Percentiles rank a stretch among this genome's conserved stretches.
These are phyloP conservation scores for Reinhardtius hippoglossoides DNA, from an alignment of 2,113 vertebrate genomes.

Conservation along the genomic window DNA sequence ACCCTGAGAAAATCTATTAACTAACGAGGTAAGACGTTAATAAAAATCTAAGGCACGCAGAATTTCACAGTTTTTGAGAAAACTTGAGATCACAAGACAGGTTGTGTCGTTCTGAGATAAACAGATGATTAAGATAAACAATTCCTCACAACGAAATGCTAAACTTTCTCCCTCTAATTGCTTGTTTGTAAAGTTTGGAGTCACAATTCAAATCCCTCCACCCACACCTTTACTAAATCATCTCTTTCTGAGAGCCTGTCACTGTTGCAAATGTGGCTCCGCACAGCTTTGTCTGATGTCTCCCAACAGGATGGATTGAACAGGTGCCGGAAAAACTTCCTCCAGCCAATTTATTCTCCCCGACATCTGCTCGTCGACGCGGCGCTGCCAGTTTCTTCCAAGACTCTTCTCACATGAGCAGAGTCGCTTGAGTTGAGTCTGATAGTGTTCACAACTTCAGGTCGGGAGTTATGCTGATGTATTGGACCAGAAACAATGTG, in stretches of 20 bases:
- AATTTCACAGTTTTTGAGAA: not conserved
- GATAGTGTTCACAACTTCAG: no score
- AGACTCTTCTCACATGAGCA: constrained; percentile 45
- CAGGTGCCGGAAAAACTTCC: constrained; percentile 68
- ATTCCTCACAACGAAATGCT: no score
- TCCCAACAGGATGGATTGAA: constrained; percentile 57
- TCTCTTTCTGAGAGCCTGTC: constrained; percentile 31
- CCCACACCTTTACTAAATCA: constrained; percentile 14
- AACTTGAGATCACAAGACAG: not conserved
- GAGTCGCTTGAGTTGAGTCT: constrained; percentile 38
- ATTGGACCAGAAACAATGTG: not conserved
- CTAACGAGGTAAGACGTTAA: no score
- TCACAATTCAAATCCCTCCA: constrained; percentile 11
- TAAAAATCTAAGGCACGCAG: no score
- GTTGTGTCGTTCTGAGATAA: not conserved
- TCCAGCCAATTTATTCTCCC: constrained; percentile 69
- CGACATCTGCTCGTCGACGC: constrained; percentile 67
- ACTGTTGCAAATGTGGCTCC: constrained; percentile 35
- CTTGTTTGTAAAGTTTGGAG: constrained; percentile 6
- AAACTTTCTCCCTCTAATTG: not conserved
- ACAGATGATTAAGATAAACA: not conserved
- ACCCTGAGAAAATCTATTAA: not conserved
- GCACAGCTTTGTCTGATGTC: constrained; percentile 57
- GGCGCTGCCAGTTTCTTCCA: constrained; percentile 50
- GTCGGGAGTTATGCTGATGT: not conserved